phyloP scores from a whole-genome alignment of 2,888 invertebrate genomes.

The Dendrolimus houi region DNA sequence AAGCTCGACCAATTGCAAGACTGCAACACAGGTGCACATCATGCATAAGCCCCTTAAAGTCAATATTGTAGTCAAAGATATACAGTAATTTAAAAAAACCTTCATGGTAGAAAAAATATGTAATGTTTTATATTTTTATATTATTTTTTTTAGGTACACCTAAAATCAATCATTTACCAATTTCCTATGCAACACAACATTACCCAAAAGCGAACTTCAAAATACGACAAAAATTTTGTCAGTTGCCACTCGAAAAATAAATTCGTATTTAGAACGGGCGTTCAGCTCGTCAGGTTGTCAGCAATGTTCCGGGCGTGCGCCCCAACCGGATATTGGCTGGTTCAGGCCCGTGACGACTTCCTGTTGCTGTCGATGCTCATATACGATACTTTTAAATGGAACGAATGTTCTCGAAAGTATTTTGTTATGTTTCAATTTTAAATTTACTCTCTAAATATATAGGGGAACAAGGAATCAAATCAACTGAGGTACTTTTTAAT shows the following conservation, averaged over 20 bases:
- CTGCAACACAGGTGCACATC: too few species aligned
- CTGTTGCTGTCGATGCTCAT: slow-evolving; percentile 22
- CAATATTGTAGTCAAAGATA: too few species aligned
- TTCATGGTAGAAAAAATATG: too few species aligned
- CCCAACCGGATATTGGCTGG: slow-evolving; percentile 42
- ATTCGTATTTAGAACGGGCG: slow-evolving; percentile 11
- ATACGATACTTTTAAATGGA: slow-evolving; percentile 6
- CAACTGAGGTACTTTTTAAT: background rate
- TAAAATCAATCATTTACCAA: too few species aligned
- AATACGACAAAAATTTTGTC: background rate
- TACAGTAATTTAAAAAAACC: too few species aligned
- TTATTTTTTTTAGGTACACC: too few species aligned
- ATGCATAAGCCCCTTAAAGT: too few species aligned
- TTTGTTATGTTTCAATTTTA: background rate
- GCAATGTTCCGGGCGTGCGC: slow-evolving; percentile 22
- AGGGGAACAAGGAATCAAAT: background rate
- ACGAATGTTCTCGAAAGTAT: background rate
- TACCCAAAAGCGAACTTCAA: too few species aligned
- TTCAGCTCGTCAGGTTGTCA: slow-evolving; percentile 19
- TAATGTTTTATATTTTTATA: too few species aligned
- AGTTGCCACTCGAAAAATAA: slow-evolving; percentile 5
- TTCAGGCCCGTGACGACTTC: slow-evolving; percentile 43
- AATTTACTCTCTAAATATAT: background rate
- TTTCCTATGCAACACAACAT: too few species aligned
- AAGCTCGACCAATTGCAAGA: too few species aligned